phyloP scores from a whole-genome alignment of 92 coral and sea anemone genomes.

The Heliopora coerulea region DNA sequence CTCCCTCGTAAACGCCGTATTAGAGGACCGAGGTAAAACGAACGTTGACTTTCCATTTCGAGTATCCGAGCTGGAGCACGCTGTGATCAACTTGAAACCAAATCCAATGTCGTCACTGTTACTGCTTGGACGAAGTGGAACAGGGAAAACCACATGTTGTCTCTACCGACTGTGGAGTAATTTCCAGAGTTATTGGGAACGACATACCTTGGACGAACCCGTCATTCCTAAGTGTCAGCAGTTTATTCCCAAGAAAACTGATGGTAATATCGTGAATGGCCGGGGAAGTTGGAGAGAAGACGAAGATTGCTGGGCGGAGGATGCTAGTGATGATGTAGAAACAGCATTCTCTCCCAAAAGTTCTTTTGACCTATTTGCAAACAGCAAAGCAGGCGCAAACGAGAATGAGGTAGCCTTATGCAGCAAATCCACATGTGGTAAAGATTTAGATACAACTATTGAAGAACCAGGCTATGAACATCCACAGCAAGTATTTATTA shows the following conservation, averaged over 20 bases:
- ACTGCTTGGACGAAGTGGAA: conserved; percentile 97
- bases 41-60: conserved; percentile 88
- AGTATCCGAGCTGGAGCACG: conserved; percentile 91
- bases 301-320: not conserved
- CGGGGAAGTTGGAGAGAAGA: too few species aligned
- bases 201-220: conserved; percentile 73
- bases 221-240: conserved; percentile 62
- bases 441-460: not conserved
- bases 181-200: conserved; percentile 86
- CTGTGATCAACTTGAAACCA: conserved; percentile 82
- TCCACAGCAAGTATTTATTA: conserved; percentile 85
- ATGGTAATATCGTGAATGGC: not conserved
- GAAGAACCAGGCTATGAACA: conserved; percentile 58
- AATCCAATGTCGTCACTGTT: conserved; percentile 57
- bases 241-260: not conserved
- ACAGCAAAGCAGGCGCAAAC: not conserved
- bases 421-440: not conserved
- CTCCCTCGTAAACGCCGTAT: conserved; percentile 70
- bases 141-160: conserved; percentile 98
- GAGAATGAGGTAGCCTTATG: not conserved
- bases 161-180: conserved; percentile 89
- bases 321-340: not conserved
- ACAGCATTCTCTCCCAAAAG: not conserved
- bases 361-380: not conserved
- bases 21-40: conserved; percentile 51